phyloP scores from a whole-genome alignment of 2,113 vertebrate genomes.

The Plestiodon gilberti region DNA sequence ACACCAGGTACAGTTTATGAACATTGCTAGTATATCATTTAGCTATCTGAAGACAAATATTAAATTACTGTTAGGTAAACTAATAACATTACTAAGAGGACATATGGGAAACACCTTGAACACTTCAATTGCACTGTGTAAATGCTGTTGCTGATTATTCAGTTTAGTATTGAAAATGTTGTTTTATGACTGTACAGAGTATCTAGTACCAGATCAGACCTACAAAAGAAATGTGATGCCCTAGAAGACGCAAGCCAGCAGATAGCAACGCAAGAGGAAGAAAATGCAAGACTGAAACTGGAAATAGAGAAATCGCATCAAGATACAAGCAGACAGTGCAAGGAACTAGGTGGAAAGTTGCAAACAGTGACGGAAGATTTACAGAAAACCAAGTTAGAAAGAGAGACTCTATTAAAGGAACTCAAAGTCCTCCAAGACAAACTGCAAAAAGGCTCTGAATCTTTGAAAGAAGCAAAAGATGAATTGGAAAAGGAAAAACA shows the following conservation, averaged over 20 bases:
- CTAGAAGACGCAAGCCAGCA: conserved; percentile 80
- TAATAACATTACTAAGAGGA: not conserved
- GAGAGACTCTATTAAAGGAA: conserved; percentile 82
- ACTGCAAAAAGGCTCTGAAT: conserved; percentile 79
- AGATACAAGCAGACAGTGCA: conserved; percentile 76
- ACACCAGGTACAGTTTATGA: not conserved
- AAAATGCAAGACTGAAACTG: conserved; percentile 77
- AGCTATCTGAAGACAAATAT: not conserved
- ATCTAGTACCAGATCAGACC: conserved; percentile 79
- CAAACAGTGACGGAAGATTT: conserved; percentile 76
- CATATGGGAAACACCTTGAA: not conserved
- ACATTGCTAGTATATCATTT: not conserved
- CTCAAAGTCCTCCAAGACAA: conserved; percentile 81
- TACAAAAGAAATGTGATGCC: conserved; percentile 84
- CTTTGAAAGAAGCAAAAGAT: conserved; percentile 82
- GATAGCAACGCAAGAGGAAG: conserved; percentile 79
- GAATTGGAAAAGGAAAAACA: conserved; percentile 89
- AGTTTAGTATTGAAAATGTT: not conserved
- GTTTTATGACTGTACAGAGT: conserved; percentile 70
- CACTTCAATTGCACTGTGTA: not conserved
- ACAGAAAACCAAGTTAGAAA: conserved; percentile 82
- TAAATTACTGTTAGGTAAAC: not conserved
- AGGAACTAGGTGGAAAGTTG: conserved; percentile 80
- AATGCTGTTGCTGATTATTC: not conserved
- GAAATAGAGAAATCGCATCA: conserved; percentile 82